Percentiles rank a stretch among this genome's conserved stretches.
Conservation (phyloP, 1,140 invertebrate genomes). For the Lanistes nyassanus region DNA sequence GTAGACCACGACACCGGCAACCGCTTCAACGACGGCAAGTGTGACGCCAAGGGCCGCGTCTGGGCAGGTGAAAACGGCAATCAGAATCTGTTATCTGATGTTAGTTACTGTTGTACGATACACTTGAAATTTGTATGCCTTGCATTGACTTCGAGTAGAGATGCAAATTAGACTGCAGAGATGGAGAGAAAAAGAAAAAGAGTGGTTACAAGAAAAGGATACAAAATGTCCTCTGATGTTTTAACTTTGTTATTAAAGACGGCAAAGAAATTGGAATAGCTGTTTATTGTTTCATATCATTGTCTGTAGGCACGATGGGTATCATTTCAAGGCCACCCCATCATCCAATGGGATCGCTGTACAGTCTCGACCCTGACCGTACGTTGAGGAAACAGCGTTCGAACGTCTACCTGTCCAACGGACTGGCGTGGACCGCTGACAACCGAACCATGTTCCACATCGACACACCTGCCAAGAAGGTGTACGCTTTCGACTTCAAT, state of each 20-base stretch:
- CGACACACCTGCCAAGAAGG: slow-evolving; percentile 62
- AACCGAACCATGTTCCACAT: slow-evolving; percentile 72
- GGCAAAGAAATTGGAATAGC: too few species aligned
- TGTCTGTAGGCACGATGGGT: slow-evolving; percentile 37
- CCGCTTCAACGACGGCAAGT: slow-evolving; percentile 90
- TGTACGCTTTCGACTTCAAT: slow-evolving; percentile 79
- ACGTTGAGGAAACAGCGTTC: slow-evolving; percentile 44
- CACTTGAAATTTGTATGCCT: too few species aligned
- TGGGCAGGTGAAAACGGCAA: slow-evolving; percentile 74
- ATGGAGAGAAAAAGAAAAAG: too few species aligned
- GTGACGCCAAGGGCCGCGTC: slow-evolving; percentile 80
- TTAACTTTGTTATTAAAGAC: too few species aligned
- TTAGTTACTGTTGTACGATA: too few species aligned
- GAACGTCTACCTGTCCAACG: slow-evolving; percentile 78
- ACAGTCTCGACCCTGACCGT: slow-evolving; percentile 49
- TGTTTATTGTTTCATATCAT: too few species aligned
- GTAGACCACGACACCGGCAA: slow-evolving; percentile 74
- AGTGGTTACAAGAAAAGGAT: too few species aligned
- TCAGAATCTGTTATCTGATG: too few species aligned
- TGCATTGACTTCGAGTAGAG: too few species aligned
- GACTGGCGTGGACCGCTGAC: slow-evolving; percentile 80
- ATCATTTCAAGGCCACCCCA: slow-evolving; percentile 45
- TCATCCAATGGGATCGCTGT: slow-evolving; percentile 43
- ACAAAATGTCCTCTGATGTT: too few species aligned
- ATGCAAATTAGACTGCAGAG: too few species aligned